Base-by-base conservation (phyloP, 2,888 invertebrate species). In the Ephialtes manifestator region DNA sequence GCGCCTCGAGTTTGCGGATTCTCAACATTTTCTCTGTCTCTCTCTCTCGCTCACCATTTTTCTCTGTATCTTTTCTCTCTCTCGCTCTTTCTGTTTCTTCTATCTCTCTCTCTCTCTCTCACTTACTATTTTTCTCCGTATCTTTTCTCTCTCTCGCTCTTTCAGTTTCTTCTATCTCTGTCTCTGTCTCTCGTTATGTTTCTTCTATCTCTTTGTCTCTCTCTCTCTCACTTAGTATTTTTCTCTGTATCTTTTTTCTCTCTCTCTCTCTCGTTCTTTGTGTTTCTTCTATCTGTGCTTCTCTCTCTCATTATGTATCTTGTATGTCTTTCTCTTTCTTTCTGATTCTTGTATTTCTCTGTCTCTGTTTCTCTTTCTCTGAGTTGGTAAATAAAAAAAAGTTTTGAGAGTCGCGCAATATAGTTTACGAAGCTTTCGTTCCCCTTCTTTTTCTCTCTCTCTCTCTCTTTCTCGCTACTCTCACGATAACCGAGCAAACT, bases 331-430 rank as follows among this genome's bases (percentile, higher is more conserved):
- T 58, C 28, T 58, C 58, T 31, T 10, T 39, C 39, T 39, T 39
- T 39, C 10, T 39, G 10, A 10, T 39, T 39, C 39, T 10, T 7
- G 0, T 46, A 46, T 46, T 10, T 58, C 24, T 24, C 24, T 24
- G 24, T 58, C 18, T 10, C 53, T 20, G 8, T 18, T 10, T 55
- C 58, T 10, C 24, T 10, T 13, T 58, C 58, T 58, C 58, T 31
- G 82, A 43, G 51, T 72, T 75, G 75, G 72, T 71, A 67, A 80
- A 85, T 76, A 76, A 84, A 84, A 81, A 81, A 84, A 84, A 81
- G 72, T 84, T 84, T 81, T 55, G 67, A 65, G 76, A 75, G 72
- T 79, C 35, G 35, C 65, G 75, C 81, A 75, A 46, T 79, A 76
- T 65, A 63, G 75, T 74, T 55, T 65, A 65, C 43, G 60, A 80